A percentile compares a stretch with the other conserved stretches of the same genome.
phyloP scores from a whole-genome alignment of 1,140 invertebrate species.

The Drosophila eugracilis region DNA sequence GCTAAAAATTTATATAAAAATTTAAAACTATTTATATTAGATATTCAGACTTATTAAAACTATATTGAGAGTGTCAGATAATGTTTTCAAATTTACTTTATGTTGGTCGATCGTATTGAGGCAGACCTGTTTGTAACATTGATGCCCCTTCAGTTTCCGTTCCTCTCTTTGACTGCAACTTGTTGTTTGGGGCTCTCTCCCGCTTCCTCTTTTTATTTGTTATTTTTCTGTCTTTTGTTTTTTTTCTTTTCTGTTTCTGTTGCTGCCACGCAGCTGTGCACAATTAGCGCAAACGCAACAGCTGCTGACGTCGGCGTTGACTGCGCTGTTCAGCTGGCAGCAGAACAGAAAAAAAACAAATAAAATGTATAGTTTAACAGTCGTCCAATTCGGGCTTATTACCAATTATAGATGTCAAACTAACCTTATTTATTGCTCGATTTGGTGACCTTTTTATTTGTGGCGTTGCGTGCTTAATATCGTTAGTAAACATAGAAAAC shows the following conservation, averaged over 20 bases:
- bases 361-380: conserved; percentile 4
- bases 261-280: conserved; percentile 72
- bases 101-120: neutral
- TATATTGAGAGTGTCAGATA: too few species aligned
- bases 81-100: neutral
- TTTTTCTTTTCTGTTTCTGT: conserved; percentile 9
- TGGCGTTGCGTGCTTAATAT: neutral
- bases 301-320: conserved; percentile 36
- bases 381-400: conserved; percentile 11
- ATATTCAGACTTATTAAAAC: too few species aligned
- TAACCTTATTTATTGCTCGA: neutral
- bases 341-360: neutral
- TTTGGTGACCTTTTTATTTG: neutral
- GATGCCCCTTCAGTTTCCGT: conserved; percentile 16
- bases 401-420: conserved; percentile 6
- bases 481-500: neutral
- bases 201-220: conserved; percentile 10
- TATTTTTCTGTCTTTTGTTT: conserved; percentile 26
- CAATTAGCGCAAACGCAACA: conserved; percentile 72
- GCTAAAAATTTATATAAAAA: neutral
- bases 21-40: neutral
- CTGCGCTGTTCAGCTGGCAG: conserved; percentile 1
- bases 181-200: conserved; percentile 32
- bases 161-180: conserved; percentile 32
- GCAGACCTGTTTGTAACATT: neutral